Base-by-base conservation (phyloP, 2,797 vertebrate species). In the Microctenopoma lineatum region DNA sequence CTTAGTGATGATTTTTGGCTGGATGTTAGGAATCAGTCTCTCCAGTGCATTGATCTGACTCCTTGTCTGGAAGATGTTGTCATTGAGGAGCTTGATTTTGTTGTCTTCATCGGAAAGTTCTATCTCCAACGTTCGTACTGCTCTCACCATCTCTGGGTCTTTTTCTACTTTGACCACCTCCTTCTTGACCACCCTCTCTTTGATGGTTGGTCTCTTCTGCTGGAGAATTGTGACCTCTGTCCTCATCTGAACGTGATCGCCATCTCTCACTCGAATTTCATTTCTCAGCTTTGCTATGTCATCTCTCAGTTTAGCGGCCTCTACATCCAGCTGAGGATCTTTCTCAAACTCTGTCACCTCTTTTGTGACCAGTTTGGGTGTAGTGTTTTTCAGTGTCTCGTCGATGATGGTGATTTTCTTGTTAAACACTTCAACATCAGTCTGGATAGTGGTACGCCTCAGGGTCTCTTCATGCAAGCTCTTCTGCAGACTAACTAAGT, bases 291-390 rank as follows among this genome's bases (percentile, higher is more conserved):
- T 92, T 12, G 53, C 81, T 74, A 97, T 95, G 75, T 97, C 95
- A 4, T 93, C 85, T 52, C 82, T 93, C 10, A 97, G 82, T 65
- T 88, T 95, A 26, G 73, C 77, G 2, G 95, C 96, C 64, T 98
- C 94, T 6, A 88, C 64, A 5, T 97, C 96, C 73, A 99, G 83
- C 74, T 92, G 90, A n/a, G 96, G 95, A 83, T 98, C 96, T 88
- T 83, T 96, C 90, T 99, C 97, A 57, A 96, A 95, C 76, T 96
- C 95, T 8, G 96, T 99, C 82, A 99, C 94, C 84, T 98, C 98
- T 90, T 96, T 98, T 58, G 96, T 98, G 73, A 97, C 91, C 47
- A 98, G 90, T 75, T 96, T 96, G 36, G 95, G 92, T 79, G 93
- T 81, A 15, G 70, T 12, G 0, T 78, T 89, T 66, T 94, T 96